Conservation (phyloP, 1,140 invertebrate species). For the Asbolus verrucosus region DNA sequence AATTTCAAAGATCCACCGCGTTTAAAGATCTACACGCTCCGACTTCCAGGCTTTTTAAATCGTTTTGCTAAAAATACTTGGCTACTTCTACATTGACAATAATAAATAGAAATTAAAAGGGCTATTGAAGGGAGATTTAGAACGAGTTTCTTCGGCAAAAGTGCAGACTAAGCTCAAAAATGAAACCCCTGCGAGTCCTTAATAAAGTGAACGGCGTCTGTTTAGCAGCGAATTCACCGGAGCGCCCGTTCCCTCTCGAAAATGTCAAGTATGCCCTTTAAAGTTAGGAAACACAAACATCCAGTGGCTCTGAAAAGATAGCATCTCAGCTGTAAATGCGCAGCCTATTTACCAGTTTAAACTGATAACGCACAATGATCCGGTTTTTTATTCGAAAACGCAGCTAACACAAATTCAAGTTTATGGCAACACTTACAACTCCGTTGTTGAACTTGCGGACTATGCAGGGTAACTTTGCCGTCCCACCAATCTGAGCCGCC, state of each 20-base stretch:
- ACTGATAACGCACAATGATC: conserved; percentile 7
- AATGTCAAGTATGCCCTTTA: conserved; percentile 30
- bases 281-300: conserved; percentile 37
- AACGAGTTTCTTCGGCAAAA: neutral
- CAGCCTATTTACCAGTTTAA: conserved; percentile 27
- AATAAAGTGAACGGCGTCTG: conserved; percentile 38
- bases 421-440: conserved; percentile 70
- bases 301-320: conserved; percentile 15
- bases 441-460: conserved; percentile 75
- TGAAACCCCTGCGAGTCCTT: conserved; percentile 20
- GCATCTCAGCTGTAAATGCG: conserved; percentile 31
- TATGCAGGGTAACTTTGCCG: conserved; percentile 76
- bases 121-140: neutral
- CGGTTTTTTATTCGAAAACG: conserved; percentile 16
- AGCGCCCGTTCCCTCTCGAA: conserved; percentile 17
- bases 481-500: conserved; percentile 76
- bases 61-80: too few species aligned
- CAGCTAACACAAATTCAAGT: conserved; percentile 3
- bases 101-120: neutral
- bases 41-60: too few species aligned
- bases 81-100: too few species aligned
- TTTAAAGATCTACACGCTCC: too few species aligned
- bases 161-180: conserved; percentile 22
- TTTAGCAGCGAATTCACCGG: conserved; percentile 21
- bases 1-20: too few species aligned